Evolutionary conservation across 2,888 invertebrate species (phyloP).

Genomic region (Dendrolimus pini): DNA sequence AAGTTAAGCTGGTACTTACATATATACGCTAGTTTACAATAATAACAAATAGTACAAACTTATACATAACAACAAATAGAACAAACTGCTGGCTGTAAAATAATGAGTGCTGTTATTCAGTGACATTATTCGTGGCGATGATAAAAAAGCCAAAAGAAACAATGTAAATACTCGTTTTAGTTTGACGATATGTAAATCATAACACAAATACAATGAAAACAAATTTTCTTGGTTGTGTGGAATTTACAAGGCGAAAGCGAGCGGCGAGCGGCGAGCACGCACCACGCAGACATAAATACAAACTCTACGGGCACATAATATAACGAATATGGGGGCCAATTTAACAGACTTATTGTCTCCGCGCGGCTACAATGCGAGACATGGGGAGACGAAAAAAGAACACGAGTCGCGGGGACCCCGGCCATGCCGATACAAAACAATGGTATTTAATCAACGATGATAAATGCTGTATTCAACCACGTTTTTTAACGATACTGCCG

Average conservation of each 20-base stretch:
- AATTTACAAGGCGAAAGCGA: slow-evolving; percentile 48
- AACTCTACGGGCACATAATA: slow-evolving; percentile 47
- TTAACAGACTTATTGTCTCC: slow-evolving; percentile 77
- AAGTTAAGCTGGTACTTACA: too few species aligned
- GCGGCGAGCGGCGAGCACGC: slow-evolving; percentile 41
- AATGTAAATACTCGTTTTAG: neutral
- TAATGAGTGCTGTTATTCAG: neutral
- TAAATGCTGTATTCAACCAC: slow-evolving; percentile 74
- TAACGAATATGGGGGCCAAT: slow-evolving; percentile 67
- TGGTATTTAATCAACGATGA: slow-evolving; percentile 77
- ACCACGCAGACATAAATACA: slow-evolving; percentile 50
- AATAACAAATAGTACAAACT: too few species aligned
- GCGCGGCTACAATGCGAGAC: slow-evolving; percentile 65
- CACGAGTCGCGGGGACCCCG: slow-evolving; percentile 55
- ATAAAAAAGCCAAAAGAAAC: neutral
- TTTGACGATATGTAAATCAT: slow-evolving; percentile 16
- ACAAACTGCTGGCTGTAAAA: neutral
- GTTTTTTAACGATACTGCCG: slow-evolving; percentile 74
- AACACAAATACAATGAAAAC: slow-evolving; percentile 31
- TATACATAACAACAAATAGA: too few species aligned
- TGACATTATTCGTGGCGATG: neutral
- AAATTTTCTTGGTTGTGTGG: slow-evolving; percentile 37
- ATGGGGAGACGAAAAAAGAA: slow-evolving; percentile 61
- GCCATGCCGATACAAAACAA: slow-evolving; percentile 73
- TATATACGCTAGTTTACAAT: too few species aligned